Conservation (phyloP, 2,888 invertebrate species). For the Dasypolia templi region DNA sequence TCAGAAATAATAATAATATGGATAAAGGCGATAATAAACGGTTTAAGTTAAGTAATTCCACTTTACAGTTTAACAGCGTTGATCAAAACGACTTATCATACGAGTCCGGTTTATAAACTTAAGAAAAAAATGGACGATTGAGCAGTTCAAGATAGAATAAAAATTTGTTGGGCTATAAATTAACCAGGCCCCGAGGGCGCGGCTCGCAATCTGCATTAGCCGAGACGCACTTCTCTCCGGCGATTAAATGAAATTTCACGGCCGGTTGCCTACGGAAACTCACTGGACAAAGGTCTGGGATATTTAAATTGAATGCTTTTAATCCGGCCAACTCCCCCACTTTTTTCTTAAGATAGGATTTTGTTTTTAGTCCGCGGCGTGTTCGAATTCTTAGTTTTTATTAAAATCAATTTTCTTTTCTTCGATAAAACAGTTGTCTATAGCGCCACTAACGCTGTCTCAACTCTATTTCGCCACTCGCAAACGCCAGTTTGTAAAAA, state of each 20-base stretch:
- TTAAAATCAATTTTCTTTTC: constrained; percentile 43
- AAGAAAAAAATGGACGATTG: constrained; percentile 82
- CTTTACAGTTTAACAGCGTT: constrained; percentile 73
- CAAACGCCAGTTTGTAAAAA: background rate
- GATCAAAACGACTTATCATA: constrained; percentile 70
- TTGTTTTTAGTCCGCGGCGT: constrained; percentile 66
- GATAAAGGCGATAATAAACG: constrained; percentile 54
- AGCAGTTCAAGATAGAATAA: constrained; percentile 87
- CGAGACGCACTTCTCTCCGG: constrained; percentile 87
- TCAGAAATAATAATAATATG: constrained; percentile 55
- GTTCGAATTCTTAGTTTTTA: constrained; percentile 61
- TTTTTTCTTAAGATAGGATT: constrained; percentile 76
- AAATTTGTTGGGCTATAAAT: constrained; percentile 89
- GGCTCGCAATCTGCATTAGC: constrained; percentile 89
- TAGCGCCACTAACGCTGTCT: background rate
- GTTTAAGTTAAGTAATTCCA: constrained; percentile 66
- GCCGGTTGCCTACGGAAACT: constrained; percentile 85
- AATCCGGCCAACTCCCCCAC: constrained; percentile 80
- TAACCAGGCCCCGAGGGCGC: constrained; percentile 83
- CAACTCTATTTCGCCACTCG: constrained; percentile 6
- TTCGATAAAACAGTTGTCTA: constrained; percentile 14
- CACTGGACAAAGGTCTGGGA: constrained; percentile 87
- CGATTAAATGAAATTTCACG: constrained; percentile 90
- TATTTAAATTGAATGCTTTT: constrained; percentile 88
- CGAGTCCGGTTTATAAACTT: constrained; percentile 66